phyloP scores from a whole-genome alignment of 2,888 invertebrate species.

The Anodontia alba region DNA sequence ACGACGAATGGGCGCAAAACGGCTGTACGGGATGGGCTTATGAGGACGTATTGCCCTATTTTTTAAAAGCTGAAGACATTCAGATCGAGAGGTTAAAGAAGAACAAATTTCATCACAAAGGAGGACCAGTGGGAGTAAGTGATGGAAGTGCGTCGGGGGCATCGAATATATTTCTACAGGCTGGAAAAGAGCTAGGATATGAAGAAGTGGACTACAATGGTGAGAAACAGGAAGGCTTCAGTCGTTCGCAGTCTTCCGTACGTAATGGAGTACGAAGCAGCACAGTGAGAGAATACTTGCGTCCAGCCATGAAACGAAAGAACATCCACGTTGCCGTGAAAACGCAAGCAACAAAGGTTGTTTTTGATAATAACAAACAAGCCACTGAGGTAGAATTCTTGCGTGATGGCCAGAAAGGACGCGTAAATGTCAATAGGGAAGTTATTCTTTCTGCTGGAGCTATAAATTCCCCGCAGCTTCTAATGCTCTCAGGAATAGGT shows the following conservation, averaged over 20 bases:
- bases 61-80: constrained; percentile 86
- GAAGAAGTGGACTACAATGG: constrained; percentile 85
- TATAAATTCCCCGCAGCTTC: not conserved
- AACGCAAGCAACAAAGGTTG: not conserved
- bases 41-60: constrained; percentile 89
- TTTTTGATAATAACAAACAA: not conserved
- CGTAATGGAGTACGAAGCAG: not conserved
- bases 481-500: not conserved
- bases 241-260: not conserved
- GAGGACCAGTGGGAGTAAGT: constrained; percentile 76
- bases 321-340: not conserved
- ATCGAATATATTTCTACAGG: constrained; percentile 70
- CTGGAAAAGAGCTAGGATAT: constrained; percentile 88
- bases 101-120: constrained; percentile 74
- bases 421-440: not conserved
- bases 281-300: not conserved
- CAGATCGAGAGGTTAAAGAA: constrained; percentile 52
- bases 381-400: not conserved
- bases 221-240: constrained; percentile 73
- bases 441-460: not conserved
- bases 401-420: not conserved
- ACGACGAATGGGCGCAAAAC: constrained; percentile 93
- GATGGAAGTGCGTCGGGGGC: constrained; percentile 71
- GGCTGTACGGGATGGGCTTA: constrained; percentile 96
- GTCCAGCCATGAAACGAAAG: not conserved